phyloP scores from a whole-genome alignment of 2,888 invertebrate species.

The Hypolimnas misippus region DNA sequence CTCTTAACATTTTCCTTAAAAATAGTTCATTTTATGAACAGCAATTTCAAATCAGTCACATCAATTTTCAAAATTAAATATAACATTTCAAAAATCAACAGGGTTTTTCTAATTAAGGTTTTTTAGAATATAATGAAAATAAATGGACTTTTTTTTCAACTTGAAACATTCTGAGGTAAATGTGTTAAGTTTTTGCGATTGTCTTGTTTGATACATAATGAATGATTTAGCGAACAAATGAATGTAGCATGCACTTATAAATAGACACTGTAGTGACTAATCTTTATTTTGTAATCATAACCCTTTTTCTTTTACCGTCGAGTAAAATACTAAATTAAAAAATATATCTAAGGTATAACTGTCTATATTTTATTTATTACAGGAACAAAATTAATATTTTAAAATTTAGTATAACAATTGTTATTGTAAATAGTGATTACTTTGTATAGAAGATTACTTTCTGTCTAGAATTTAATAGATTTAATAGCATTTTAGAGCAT shows the following conservation, averaged over 20 bases:
- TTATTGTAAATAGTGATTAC: too few relatives aligned
- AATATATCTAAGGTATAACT: too few relatives aligned
- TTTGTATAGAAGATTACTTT: too few relatives aligned
- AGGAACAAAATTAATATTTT: too few relatives aligned
- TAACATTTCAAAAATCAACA: neutral
- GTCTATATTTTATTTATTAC: too few relatives aligned
- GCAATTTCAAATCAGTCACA: neutral
- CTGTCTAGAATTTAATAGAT: too few relatives aligned
- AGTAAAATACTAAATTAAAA: too few relatives aligned
- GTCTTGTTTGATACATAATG: neutral
- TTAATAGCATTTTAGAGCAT: too few relatives aligned
- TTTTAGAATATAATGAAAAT: neutral
- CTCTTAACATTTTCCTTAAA: neutral
- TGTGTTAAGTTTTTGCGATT: neutral
- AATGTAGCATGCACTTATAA: slow-evolving; percentile 12
- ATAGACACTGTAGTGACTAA: neutral
- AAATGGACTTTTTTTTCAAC: too few relatives aligned
- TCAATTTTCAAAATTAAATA: too few relatives aligned
- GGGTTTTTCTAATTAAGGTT: neutral
- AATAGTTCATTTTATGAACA: neutral
- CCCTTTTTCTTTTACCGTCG: too few relatives aligned
- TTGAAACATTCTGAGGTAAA: slow-evolving; percentile 3
- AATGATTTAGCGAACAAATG: neutral
- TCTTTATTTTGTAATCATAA: neutral
- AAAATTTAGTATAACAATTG: too few relatives aligned